Base-by-base conservation (phyloP, 1,140 invertebrate species). In the Chrysopa pallens region DNA sequence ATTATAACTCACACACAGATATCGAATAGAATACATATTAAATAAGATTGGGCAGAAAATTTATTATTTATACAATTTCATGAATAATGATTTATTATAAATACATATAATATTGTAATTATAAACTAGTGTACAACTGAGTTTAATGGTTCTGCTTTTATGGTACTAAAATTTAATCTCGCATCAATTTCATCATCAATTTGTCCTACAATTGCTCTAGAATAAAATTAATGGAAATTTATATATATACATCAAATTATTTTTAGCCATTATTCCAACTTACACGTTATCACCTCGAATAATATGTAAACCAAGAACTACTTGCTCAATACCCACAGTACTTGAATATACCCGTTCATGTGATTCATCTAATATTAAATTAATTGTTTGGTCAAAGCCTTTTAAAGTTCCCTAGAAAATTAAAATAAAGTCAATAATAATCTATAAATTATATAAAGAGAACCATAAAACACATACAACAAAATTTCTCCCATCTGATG, bases 331-430 rank as follows among this genome's bases (percentile, higher is more conserved):
- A 37, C 93, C 94, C 52, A 84, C 74, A 8, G 77, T 80, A 11
- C 81, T 78, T 43, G 88, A 94, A 60, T 91, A 98, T 11, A 98
- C 92, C 56, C 95, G 69, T 64, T 98, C 95, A 62, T 96, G 91
- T 43, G 90, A 94, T 63, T 98, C 93, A 60, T 97, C 92, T 29
- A 98, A 67, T 54, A 98, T 95, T 46, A 98, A 72, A 57, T 98
- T 98, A 44, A 97, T 93, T 13, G 91, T 94, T 66, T 98, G 95
- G 67, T 98, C 95, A 68, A 96, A 98, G 37, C 86, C 86, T 63
- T 86, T 89, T 39, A 87, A 60, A 2, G 78, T 84, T 31, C 83
- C 87, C 83, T 87, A 51, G 52, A 72, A 70, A 53, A 42, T 45
- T 12, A 48, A 45, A 31, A 42, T 29, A 43, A 40, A 36, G 43